Percentiles rank a stretch among this genome's conserved stretches.
Conservation (phyloP, 2,888 invertebrate genomes). For the Meta bourneti region DNA sequence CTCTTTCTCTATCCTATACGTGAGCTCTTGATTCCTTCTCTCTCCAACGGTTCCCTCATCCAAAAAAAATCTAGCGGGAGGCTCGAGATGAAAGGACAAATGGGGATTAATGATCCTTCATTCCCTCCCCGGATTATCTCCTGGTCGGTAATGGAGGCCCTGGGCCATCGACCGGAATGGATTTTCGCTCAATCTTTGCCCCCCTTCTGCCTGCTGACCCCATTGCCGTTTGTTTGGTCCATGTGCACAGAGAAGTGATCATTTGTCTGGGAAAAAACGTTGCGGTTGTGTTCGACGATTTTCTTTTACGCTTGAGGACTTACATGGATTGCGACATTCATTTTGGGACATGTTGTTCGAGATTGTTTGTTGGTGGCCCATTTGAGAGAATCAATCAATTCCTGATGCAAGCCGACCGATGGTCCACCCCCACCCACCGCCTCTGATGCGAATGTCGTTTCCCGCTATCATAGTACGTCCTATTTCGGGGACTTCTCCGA, state of each 20-base stretch:
- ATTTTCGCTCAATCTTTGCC: constrained; percentile 42
- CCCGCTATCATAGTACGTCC: too few relatives aligned
- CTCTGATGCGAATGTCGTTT: too few relatives aligned
- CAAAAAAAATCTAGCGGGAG: not conserved
- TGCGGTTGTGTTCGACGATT: not conserved
- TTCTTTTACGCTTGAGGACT: too few relatives aligned
- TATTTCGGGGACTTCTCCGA: too few relatives aligned
- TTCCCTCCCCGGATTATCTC: constrained; percentile 58
- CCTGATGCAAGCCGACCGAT: too few relatives aligned
- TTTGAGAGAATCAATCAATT: not conserved
- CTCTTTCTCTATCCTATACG: not conserved
- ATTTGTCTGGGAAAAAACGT: not conserved
- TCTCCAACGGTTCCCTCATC: not conserved
- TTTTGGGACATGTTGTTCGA: not conserved
- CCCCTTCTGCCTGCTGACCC: too few relatives aligned
- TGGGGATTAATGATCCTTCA: constrained; percentile 65
- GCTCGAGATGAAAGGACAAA: constrained; percentile 55
- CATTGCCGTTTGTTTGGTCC: not conserved
- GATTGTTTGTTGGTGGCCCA: not conserved
- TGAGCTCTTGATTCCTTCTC: not conserved
- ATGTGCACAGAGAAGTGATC: not conserved
- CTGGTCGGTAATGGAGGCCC: constrained; percentile 12
- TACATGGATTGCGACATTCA: not conserved
- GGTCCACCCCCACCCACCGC: too few relatives aligned
- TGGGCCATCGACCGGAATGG: constrained; percentile 41